Conservation (phyloP, 2,113 vertebrate species). For the Accipiter cooperii region DNA sequence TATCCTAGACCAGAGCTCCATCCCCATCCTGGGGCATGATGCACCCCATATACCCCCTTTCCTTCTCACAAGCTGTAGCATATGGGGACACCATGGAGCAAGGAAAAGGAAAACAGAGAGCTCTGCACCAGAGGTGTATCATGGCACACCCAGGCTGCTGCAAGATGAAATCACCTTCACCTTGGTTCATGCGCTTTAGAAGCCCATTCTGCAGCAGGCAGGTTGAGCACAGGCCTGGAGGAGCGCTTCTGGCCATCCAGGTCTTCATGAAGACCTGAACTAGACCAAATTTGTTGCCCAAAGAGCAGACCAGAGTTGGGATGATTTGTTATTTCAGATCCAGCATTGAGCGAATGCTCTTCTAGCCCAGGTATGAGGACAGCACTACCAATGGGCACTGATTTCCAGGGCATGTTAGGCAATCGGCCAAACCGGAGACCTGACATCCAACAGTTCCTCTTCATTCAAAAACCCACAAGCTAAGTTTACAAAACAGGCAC, state of each 20-base stretch:
- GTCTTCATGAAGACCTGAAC: not conserved
- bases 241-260: not conserved
- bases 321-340: not conserved
- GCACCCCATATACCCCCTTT: not conserved
- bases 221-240: not conserved
- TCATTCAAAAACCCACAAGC: not conserved
- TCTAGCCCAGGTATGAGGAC: not conserved
- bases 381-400: not conserved
- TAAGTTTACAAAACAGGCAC: not conserved
- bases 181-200: not conserved
- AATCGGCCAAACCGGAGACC: not conserved
- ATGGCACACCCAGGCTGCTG: not conserved
- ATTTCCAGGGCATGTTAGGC: not conserved
- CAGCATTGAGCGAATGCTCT: not conserved
- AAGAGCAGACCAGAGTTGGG: not conserved
- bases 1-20: not conserved
- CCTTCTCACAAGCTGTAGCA: not conserved
- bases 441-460: not conserved
- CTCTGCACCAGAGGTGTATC: not conserved
- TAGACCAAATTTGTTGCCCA: not conserved
- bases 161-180: not conserved
- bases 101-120: not conserved
- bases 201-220: not conserved
- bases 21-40: not conserved
- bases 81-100: accelerated